Base-by-base conservation (phyloP, 2,888 invertebrate species). In the Danaus chrysippus region DNA sequence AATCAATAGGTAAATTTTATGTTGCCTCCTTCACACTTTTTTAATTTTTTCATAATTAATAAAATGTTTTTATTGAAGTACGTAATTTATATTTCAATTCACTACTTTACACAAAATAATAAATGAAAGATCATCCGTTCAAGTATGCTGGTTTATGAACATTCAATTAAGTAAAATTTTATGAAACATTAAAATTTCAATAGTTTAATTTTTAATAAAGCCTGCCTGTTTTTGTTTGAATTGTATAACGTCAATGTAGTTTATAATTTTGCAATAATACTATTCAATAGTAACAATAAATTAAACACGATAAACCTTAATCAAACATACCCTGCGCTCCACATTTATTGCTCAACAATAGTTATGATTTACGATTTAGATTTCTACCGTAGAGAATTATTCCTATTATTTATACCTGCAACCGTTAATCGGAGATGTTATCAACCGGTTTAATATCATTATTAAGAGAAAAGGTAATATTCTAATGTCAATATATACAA, bases 291-390 rank as follows among this genome's bases (percentile, higher is more conserved):
- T 87, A 85, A 84, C 78, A 82, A 81, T 86, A 88, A 87, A 87
- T 88, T 86, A 86, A 84, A 82, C 77, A 76, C 84, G 87, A 87
- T 89, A 89, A 88, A 86, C 84, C 87, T 84, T 89, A 87, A 88
- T 89, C 86, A 88, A 88, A 85, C 81, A 83, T 86, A 86, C 86
- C 86, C 82, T 81, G 87, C 83, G 86, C 88, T 83, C 79, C 75
- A 76, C 85, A 83, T 88, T 90, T 87, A 89, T 87, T 87, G 83
- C 80, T 78, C 77, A 83, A 87, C 88, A 89, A 88, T 88, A 88
- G 87, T 87, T 87, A 78, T 87, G 86, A 89, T 90, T 89, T 90
- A 88, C 82, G 87, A 79, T 79, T 82, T 80, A 77, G 81, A 78
- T 80, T 79, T 74, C 77, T 74, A 77, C 76, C 73, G 71, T 72